Conservation (phyloP, 2,797 vertebrate genomes). For the Pipistrellus nathusii region DNA sequence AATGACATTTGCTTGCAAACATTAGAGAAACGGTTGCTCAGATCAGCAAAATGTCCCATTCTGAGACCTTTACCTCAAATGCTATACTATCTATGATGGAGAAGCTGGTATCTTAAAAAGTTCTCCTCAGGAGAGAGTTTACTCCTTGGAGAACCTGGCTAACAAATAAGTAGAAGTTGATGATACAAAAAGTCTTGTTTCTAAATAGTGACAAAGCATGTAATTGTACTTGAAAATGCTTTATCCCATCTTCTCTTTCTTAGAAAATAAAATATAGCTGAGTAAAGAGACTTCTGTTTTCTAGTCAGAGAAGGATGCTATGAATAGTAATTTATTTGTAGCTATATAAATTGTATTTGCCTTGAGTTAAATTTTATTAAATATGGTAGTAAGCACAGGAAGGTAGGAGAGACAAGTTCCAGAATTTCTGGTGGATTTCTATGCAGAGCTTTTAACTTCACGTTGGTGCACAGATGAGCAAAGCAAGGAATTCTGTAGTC, state of each 20-base stretch:
- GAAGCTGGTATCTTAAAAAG: not conserved
- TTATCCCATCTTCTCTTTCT: not conserved
- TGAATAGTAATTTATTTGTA: slow-evolving; percentile 22
- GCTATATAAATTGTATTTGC: not conserved
- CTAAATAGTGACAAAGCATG: not conserved
- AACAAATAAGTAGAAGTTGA: not conserved
- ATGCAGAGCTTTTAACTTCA: slow-evolving; percentile 15
- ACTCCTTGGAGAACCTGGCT: not conserved
- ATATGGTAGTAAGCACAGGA: not conserved
- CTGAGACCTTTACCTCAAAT: not conserved
- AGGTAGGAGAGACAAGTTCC: not conserved
- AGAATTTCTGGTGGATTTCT: not conserved
- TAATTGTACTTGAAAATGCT: slow-evolving; percentile 19
- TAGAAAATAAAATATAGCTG: slow-evolving; percentile 6
- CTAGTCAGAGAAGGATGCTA: slow-evolving; percentile 4
- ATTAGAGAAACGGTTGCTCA: not conserved
- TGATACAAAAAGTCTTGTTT: not conserved
- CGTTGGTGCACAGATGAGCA: not conserved
- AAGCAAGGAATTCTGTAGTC: not conserved
- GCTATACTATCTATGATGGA: not conserved
- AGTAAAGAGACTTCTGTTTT: not conserved
- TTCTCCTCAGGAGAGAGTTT: not conserved
- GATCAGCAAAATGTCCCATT: not conserved
- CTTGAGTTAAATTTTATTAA: not conserved
- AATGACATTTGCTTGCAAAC: not conserved